phyloP scores from a whole-genome alignment of 2,888 invertebrate species.

The Melinaea marsaeus region DNA sequence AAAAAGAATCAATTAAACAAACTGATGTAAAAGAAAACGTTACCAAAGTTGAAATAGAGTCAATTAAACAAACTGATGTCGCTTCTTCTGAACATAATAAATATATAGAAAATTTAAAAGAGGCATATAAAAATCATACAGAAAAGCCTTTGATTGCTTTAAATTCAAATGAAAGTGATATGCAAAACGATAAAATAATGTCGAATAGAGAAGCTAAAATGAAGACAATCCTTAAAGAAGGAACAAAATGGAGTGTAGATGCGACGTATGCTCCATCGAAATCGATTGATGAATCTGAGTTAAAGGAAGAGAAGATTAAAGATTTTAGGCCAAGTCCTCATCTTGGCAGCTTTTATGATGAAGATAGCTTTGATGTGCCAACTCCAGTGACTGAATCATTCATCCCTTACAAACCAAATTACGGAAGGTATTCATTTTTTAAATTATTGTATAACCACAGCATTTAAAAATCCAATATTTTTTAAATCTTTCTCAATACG shows the following conservation, averaged over 20 bases:
- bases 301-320: conserved; percentile 34
- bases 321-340: conserved; percentile 75
- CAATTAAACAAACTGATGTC: conserved; percentile 5
- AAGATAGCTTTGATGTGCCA: conserved; percentile 48
- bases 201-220: background rate
- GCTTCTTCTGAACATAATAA: conserved; percentile 1
- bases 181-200: conserved; percentile 22
- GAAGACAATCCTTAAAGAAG: conserved; percentile 5
- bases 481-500: no score
- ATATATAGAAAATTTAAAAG: background rate
- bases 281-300: background rate
- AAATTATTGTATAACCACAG: no score
- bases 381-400: conserved; percentile 38
- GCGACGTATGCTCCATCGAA: conserved; percentile 18
- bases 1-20: conserved; percentile 2
- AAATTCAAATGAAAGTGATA: background rate
- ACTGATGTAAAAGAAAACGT: conserved; percentile 21
- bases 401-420: conserved; percentile 45
- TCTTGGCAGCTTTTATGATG: conserved; percentile 67
- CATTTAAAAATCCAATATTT: no score
- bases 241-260: conserved; percentile 14
- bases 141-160: background rate
- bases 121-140: background rate
- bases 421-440: conserved; percentile 43
- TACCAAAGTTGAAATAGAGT: background rate